Base-by-base conservation (phyloP, 2,113 vertebrate species). In the Ophiodon elongatus region DNA sequence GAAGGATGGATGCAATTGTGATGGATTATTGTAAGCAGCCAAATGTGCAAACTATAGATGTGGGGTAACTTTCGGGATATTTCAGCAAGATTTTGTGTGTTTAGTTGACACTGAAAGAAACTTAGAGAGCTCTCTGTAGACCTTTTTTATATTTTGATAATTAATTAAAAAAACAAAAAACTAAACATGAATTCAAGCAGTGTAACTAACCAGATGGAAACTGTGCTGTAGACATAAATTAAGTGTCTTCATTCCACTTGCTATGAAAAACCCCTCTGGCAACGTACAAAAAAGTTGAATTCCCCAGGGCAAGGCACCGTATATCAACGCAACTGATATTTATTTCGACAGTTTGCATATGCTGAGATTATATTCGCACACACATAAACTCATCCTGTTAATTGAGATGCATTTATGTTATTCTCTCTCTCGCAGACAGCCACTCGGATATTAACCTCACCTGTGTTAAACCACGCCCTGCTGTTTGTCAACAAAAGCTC, bases 401-500 rank as follows among this genome's bases (percentile, higher is more conserved):
- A 57, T 25, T 21, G 5, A 5, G 14, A 59, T 35, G 21, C 47
- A 1, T 62, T 54, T 1, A 19, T 69, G 19, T 33, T 75, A n/a
- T 83, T 67, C 21, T 85, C 21, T 86, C 78, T 76, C 64, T 80
- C 88, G 82, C 95, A 98, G 97, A 98, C 95, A 59, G 95, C 95
- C 84, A 81, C 95, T 74, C 96, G 96, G 94, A 98, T 99, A 93
- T 94, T 97, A 66, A 93, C 96, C 67, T 92, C 96, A 23, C 94
- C 93, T 6, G 92, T 98, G 74, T 88, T 92, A 59, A 97, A 93
- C 85, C 98, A 99, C 78, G 96, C 98, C 66, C 80, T 99, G 85
- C 96, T 99, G 35, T 98, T 99, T 73, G 92, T 95, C 84, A 96
- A 96, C 86, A 96, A 71, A 74, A 95, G 87, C 70, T 95, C 92